Percentiles rank a stretch among this genome's conserved stretches.
Conservation (phyloP, 1,140 invertebrate species). For the Archivesica marissinica region DNA sequence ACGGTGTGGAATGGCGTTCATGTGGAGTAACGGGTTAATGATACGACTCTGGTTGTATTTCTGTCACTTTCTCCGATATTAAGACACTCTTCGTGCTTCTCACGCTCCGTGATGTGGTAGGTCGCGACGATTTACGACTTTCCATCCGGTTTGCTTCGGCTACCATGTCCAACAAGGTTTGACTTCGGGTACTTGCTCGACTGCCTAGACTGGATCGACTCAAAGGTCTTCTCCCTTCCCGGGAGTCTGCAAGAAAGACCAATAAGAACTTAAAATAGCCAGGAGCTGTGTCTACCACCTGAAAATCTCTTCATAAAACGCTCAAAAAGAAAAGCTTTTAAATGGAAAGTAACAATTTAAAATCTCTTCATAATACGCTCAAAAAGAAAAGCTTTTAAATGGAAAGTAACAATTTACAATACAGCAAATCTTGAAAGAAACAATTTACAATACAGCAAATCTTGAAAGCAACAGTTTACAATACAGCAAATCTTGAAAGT, state of each 20-base stretch:
- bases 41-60: slow-evolving; percentile 2
- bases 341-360: too few relatives aligned
- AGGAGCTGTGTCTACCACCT: background rate
- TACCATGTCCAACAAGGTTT: slow-evolving; percentile 11
- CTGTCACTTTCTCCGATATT: slow-evolving; percentile 44
- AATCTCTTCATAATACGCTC: too few relatives aligned
- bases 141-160: slow-evolving; percentile 27
- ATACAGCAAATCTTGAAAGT: too few relatives aligned
- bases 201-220: slow-evolving; percentile 39
- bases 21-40: too few relatives aligned
- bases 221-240: slow-evolving; percentile 49
- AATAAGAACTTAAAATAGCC: background rate
- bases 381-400: too few relatives aligned
- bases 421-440: too few relatives aligned
- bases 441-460: too few relatives aligned
- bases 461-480: too few relatives aligned
- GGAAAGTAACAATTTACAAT: too few relatives aligned
- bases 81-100: slow-evolving; percentile 40
- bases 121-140: slow-evolving; percentile 41
- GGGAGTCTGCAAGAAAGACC: slow-evolving; percentile 44
- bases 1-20: too few relatives aligned
- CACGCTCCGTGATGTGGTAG: slow-evolving; percentile 36
- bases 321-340: too few relatives aligned
- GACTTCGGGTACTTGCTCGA: slow-evolving; percentile 37
- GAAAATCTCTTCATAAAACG: too few relatives aligned